A percentile compares a stretch with the other conserved stretches of the same genome.
phyloP scores from a whole-genome alignment of 2,113 vertebrate species.

The Macaca nemestrina region DNA sequence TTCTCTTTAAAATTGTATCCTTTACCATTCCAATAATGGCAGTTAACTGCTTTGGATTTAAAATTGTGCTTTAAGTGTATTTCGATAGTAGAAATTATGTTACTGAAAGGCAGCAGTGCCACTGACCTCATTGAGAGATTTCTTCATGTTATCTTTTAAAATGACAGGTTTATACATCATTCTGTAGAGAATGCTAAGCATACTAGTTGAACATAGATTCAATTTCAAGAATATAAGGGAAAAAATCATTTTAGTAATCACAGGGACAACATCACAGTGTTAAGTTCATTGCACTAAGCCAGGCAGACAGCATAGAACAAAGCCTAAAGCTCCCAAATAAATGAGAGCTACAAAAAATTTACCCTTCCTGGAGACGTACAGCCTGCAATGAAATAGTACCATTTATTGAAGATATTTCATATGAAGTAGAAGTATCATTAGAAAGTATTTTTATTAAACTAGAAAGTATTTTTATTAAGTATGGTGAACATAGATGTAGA shows the following conservation, averaged over 20 bases:
- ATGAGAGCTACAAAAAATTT: background rate
- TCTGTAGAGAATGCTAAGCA: background rate
- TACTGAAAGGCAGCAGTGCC: background rate
- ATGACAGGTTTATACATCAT: conserved; percentile 68
- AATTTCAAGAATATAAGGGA: conserved; percentile 30
- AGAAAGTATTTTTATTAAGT: background rate
- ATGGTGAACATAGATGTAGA: background rate
- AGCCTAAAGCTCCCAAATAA: background rate
- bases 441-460: background rate
- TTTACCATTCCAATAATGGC: background rate
- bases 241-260: conserved; percentile 25
- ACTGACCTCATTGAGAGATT: conserved; percentile 42
- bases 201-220: conserved; percentile 13
- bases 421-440: background rate
- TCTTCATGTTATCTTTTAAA: conserved; percentile 48
- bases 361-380: background rate
- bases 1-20: background rate
- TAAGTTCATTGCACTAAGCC: background rate
- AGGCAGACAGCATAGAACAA: background rate
- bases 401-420: background rate
- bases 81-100: conserved; percentile 26
- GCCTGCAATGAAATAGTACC: background rate
- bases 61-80: conserved; percentile 23
- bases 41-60: background rate
- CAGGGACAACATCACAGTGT: background rate